Evolutionary conservation across 2,797 vertebrate species (phyloP), one percentile per base, ranked within the genome.

Genomic region (Balearica regulorum): DNA sequence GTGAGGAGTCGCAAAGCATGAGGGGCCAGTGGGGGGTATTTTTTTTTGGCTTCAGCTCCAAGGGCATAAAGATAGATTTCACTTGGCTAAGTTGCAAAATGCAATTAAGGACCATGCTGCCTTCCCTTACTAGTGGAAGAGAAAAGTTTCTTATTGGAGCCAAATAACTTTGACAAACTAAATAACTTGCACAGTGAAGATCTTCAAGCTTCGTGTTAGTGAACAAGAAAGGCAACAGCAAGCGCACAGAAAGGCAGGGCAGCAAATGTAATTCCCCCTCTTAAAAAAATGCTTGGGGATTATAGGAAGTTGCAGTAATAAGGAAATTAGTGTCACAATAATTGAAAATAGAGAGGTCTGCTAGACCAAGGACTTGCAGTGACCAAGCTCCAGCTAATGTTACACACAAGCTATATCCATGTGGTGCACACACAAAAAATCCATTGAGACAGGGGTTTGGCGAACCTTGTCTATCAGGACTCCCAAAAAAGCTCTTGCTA

Each of bases 81-180:
- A 72, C 70, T 95, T 87, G 95, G 95, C 83, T 72, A 22, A 62
- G 62, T 46, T 83, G 81, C 83, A 92, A 62, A 82, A 57, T 9
- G 66, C 89, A 96, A 72, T 88, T 90, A 96, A 88, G 61, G 69
- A 35, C n/a, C 64, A 65, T 60, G 58, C 87, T 85, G 92, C 85
- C 66, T 80, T 68, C 46, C 46, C 33, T 62, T 10, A 1, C 6
- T 41, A 83, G 80, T 4, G 37, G 12, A 89, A 83, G 46, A 61
- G 80, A 78, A 75, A 95, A 83, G 89, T 83, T 84, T 75, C 86
- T 80, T 72, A 68, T 64, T 48, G 64, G 33, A 89, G 89, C 73
- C 96, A 95, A 92, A n/a, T 21, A 66, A 78, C 46, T 95, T 72
- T 5, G 37, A 84, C 90, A 55, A 85, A 62, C 25, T 44, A 4